These are phyloP conservation scores for Corydoras sp. DNA, from an alignment of 2,113 vertebrate genomes.

Conservation along the genomic window DNA sequence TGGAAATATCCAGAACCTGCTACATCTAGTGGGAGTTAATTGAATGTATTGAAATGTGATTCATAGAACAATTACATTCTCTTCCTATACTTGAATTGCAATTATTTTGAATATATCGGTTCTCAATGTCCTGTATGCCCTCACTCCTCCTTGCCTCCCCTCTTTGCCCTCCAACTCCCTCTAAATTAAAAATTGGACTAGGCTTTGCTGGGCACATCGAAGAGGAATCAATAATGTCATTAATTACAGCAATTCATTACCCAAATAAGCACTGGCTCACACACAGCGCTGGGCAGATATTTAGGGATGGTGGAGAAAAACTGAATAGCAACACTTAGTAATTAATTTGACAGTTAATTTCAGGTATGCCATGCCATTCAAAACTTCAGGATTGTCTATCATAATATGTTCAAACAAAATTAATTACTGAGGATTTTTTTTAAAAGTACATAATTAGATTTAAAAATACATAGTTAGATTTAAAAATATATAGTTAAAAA, in stretches of 20 bases:
- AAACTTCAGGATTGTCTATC: conserved; percentile 32
- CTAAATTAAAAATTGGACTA: conserved; percentile 94
- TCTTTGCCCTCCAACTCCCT: conserved; percentile 67
- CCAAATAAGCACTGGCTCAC: conserved; percentile 88
- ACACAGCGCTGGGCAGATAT: conserved; percentile 81
- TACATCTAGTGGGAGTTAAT: conserved; percentile 61
- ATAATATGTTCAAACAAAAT: background rate
- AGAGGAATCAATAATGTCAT: conserved; percentile 89
- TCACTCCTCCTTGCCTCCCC: conserved; percentile 43
- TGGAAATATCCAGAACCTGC: conserved; percentile 37
- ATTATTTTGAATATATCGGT: conserved; percentile 65
- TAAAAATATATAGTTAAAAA: no score
- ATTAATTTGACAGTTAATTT: conserved; percentile 89
- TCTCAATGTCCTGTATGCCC: conserved; percentile 23
- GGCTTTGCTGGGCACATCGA: conserved; percentile 81
- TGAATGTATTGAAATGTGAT: conserved; percentile 77
- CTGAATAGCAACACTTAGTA: conserved; percentile 71
- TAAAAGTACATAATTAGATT: no score
- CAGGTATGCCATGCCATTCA: conserved; percentile 76
- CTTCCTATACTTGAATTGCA: conserved; percentile 56
- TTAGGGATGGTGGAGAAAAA: conserved; percentile 59
- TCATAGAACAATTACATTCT: conserved; percentile 73
- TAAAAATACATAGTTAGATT: no score
- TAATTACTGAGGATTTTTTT: background rate
- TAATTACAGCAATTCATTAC: conserved; percentile 99